These are phyloP conservation scores for Notodonta ziczac DNA, from an alignment of 2,888 invertebrate genomes.

Conservation along the genomic window DNA sequence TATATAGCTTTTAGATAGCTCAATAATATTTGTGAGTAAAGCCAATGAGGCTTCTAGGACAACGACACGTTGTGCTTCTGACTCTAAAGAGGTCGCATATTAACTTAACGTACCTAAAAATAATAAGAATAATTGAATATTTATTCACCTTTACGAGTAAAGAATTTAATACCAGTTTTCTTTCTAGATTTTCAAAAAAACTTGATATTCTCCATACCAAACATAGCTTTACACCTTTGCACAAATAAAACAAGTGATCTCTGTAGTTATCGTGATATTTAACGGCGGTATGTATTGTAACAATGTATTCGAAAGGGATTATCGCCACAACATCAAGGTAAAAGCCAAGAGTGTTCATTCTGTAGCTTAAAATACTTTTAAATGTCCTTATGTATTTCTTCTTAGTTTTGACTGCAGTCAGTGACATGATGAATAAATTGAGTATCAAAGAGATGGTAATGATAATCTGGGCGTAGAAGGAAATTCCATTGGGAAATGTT, in stretches of 20 bases:
- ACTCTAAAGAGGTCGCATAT: not conserved
- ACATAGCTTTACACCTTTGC: constrained; percentile 81
- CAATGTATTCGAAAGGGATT: constrained; percentile 79
- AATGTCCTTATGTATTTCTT: constrained; percentile 66
- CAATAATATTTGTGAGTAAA: not conserved
- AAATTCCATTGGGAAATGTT: constrained; percentile 64
- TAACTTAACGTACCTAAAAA: constrained; percentile 1
- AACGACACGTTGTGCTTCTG: not conserved
- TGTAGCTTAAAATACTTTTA: constrained; percentile 65
- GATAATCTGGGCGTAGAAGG: constrained; percentile 67
- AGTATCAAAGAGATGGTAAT: constrained; percentile 68
- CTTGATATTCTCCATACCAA: constrained; percentile 78
- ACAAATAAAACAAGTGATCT: constrained; percentile 74
- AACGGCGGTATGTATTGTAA: constrained; percentile 63
- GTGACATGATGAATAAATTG: constrained; percentile 70
- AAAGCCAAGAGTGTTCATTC: constrained; percentile 76
- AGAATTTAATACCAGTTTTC: constrained; percentile 67
- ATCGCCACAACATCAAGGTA: constrained; percentile 79
- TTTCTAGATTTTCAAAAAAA: constrained; percentile 75
- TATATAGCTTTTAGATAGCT: not conserved
- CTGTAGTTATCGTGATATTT: constrained; percentile 68
- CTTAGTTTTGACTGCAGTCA: constrained; percentile 78
- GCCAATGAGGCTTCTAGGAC: not conserved
- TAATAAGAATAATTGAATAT: not conserved
- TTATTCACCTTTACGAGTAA: constrained; percentile 65